phyloP scores from a whole-genome alignment of 2,113 vertebrate genomes.

The Hylia prasina region DNA sequence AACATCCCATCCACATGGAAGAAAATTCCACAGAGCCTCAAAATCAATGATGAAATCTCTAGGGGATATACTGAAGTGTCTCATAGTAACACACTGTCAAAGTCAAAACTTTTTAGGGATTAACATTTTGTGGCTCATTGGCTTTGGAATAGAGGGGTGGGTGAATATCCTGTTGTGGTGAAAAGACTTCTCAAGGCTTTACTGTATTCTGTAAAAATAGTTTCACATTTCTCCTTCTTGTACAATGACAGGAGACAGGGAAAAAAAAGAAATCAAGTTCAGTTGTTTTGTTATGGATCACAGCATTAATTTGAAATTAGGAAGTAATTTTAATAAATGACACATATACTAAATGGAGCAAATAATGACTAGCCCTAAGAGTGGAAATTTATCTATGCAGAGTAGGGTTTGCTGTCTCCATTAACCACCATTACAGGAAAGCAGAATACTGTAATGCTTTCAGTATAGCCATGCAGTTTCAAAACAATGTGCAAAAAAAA shows the following conservation, averaged over 20 bases:
- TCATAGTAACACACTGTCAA: rapidly evolving
- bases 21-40: background rate
- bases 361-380: background rate
- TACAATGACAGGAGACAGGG: background rate
- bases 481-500: background rate
- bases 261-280: background rate
- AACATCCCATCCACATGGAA: background rate
- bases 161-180: background rate
- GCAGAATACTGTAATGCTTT: background rate
- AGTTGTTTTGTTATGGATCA: background rate
- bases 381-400: background rate
- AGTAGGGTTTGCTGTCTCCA: background rate
- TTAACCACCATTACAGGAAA: background rate
- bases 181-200: background rate
- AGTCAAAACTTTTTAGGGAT: background rate
- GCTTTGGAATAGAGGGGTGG: rapidly evolving
- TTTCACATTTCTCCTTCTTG: background rate
- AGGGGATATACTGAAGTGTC: background rate
- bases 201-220: background rate
- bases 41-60: background rate
- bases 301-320: background rate
- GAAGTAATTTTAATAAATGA: background rate
- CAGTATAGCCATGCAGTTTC: background rate
- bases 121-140: background rate
- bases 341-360: background rate